phyloP scores from a whole-genome alignment of 2,797 vertebrate genomes.

The Muraenolepis orangiensis region DNA sequence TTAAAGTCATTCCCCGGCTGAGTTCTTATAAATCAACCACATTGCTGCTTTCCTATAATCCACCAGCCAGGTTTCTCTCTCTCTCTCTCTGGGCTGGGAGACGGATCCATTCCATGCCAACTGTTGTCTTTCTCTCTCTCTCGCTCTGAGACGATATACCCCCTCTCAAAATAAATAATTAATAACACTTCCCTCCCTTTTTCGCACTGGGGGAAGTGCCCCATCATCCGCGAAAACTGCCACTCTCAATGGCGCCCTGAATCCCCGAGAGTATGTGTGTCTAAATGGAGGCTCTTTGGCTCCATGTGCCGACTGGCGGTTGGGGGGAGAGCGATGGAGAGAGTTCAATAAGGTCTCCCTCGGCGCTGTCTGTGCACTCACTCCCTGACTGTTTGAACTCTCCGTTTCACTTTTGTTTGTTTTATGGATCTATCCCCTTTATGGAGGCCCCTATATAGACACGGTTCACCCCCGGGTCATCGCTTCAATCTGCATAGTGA shows the following conservation, averaged over 20 bases:
- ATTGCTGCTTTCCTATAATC: neutral
- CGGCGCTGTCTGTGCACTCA: slow-evolving; percentile 29
- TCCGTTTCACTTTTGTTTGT: neutral
- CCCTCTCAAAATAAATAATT: neutral
- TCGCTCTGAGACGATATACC: too few species aligned
- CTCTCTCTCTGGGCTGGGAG: neutral
- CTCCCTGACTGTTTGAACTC: slow-evolving; percentile 59
- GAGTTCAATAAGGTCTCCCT: slow-evolving; percentile 33
- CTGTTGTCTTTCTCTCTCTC: neutral
- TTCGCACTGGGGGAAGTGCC: neutral
- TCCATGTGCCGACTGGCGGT: neutral
- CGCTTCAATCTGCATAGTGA: slow-evolving; percentile 65
- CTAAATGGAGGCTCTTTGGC: neutral
- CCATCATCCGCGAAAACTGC: neutral
- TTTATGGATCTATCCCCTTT: neutral
- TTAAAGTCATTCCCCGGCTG: slow-evolving; percentile 22
- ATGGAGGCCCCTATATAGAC: slow-evolving; percentile 20
- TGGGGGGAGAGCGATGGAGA: slow-evolving; percentile 16
- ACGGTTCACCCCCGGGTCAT: slow-evolving; percentile 61
- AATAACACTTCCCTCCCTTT: neutral
- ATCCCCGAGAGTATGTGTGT: neutral
- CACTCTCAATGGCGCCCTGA: neutral
- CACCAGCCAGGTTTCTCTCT: neutral
- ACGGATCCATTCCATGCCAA: neutral
- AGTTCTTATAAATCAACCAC: slow-evolving; percentile 45